Evolutionary conservation across 2,888 invertebrate genomes (phyloP).

Genomic region (Synanthedon vespiformis): DNA sequence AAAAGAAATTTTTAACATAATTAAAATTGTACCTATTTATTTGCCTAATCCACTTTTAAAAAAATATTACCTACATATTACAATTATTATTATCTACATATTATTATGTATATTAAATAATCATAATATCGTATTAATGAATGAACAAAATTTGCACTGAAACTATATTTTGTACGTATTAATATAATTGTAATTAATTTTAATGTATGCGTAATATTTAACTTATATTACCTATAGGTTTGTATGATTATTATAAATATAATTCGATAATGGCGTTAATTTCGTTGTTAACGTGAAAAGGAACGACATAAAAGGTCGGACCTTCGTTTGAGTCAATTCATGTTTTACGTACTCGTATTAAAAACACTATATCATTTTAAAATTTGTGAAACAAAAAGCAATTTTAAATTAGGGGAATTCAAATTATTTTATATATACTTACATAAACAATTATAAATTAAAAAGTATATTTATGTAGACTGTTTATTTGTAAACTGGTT

Average conservation of each 20-base stretch:
- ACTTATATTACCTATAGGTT: conserved; percentile 42
- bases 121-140: conserved; percentile 1
- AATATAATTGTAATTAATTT: conserved; percentile 37
- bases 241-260: conserved; percentile 34
- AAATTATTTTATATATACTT: conserved; percentile 30
- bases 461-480: background rate
- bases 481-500: background rate
- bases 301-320: background rate
- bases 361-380: conserved; percentile 18
- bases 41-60: conserved; percentile 4
- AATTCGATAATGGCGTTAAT: conserved; percentile 16
- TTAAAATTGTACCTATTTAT: conserved; percentile 16
- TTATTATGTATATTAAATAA: too few relatives aligned
- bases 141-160: conserved; percentile 37
- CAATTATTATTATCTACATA: background rate
- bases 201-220: conserved; percentile 33
- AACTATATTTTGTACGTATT: conserved; percentile 51
- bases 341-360: conserved; percentile 30
- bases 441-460: conserved; percentile 20
- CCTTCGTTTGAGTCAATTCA: conserved; percentile 53
- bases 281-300: background rate
- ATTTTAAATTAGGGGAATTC: conserved; percentile 43
- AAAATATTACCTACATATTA: background rate
- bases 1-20: conserved; percentile 20
- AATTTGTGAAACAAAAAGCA: conserved; percentile 31